Evolutionary conservation across 2,113 vertebrate genomes (phyloP).

Genomic region (rat (Rattus norvegicus)): DNA sequence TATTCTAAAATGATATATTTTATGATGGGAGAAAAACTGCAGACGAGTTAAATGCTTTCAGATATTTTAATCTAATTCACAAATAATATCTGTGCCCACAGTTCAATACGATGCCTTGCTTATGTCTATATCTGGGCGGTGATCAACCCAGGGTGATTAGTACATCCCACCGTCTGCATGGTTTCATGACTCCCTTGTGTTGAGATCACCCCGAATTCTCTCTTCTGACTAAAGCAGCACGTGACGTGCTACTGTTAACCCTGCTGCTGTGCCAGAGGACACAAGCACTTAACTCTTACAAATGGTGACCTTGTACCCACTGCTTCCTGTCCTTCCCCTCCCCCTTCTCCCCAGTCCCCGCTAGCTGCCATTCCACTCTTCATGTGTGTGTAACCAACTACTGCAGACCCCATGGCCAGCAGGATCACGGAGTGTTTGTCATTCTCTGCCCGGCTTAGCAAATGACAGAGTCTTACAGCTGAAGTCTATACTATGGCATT

Average conservation of each 20-base stretch:
- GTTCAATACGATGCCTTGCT: neutral
- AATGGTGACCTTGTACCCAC: neutral
- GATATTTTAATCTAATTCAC: neutral
- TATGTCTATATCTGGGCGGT: neutral
- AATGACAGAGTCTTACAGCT: neutral
- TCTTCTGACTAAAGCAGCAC: neutral
- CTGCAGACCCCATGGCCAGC: neutral
- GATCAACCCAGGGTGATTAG: neutral
- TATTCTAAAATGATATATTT: neutral
- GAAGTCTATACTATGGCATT: neutral
- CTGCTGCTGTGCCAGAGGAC: neutral
- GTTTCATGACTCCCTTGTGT: neutral
- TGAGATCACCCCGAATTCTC: neutral
- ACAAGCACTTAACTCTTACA: neutral
- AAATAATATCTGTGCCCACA: neutral
- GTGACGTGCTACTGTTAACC: too few relatives aligned
- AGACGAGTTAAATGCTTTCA: constrained; percentile 11
- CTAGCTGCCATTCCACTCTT: neutral
- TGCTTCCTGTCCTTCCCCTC: neutral
- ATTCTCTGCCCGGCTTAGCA: neutral
- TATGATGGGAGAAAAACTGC: neutral
- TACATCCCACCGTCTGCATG: too few relatives aligned
- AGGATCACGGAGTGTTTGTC: neutral
- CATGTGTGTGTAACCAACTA: neutral
- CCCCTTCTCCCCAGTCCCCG: neutral